phyloP scores from a whole-genome alignment of 2,888 invertebrate species.

The Spialia ferax region DNA sequence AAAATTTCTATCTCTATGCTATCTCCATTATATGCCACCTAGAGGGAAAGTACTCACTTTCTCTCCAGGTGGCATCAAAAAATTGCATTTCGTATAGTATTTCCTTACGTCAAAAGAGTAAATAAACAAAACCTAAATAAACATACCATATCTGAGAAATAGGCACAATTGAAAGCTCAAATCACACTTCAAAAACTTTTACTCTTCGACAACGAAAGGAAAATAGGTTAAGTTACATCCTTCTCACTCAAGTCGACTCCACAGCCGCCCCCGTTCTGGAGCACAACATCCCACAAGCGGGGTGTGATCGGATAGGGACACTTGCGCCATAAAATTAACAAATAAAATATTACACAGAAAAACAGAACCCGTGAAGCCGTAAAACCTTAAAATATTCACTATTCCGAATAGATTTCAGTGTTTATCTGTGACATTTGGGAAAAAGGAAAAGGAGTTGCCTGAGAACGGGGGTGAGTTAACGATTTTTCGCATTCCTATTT shows the following conservation, averaged over 20 bases:
- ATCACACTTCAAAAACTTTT: not conserved
- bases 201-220: not conserved
- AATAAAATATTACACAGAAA: constrained; percentile 58
- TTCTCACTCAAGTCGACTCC: constrained; percentile 52
- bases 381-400: constrained; percentile 34
- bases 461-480: constrained; percentile 61
- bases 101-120: too few relatives aligned
- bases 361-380: constrained; percentile 41
- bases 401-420: constrained; percentile 2
- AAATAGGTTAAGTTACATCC: constrained; percentile 24
- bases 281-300: constrained; percentile 74
- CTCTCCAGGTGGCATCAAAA: too few relatives aligned
- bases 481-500: constrained; percentile 64
- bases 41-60: too few relatives aligned
- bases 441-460: constrained; percentile 43
- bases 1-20: too few relatives aligned
- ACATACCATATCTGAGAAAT: too few relatives aligned
- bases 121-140: too few relatives aligned
- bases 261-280: constrained; percentile 40
- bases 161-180: not conserved
- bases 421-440: constrained; percentile 26
- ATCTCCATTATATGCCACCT: too few relatives aligned
- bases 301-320: constrained; percentile 78
- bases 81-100: too few relatives aligned
- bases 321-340: constrained; percentile 70